Evolutionary conservation across 37 sponge, comb jelly and placozoan species (phyloP), one percentile per base, ranked within the genome.

Genomic region (Geodia barretti): DNA sequence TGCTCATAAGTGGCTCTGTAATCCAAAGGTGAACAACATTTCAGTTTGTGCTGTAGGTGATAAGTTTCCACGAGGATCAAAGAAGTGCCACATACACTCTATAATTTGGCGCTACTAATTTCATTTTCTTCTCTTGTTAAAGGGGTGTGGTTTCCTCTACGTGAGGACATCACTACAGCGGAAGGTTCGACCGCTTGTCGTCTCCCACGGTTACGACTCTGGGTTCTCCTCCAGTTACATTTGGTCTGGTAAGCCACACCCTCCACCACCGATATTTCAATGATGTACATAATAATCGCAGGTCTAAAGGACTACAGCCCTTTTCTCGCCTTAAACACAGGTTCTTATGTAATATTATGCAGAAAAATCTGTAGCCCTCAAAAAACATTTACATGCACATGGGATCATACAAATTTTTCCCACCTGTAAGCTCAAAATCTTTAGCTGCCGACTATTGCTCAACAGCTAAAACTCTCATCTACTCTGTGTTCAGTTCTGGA

Each of bases 1-100:
- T 66, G 84, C 73, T 65, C 96, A 95, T 75, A 95, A 95, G 76
- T 95, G 96, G 96, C 83, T 95, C 19, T 87, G 90, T 58, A 43
- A 59, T 66, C 85, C 96, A 24, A 95, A 95, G 88, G 94, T 93
- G n/a, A n/a, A n/a, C n/a, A n/a, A 59, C 7, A 60, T n/a, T 24
- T 3, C 4, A 26, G 20, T n/a, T 5, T 34, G n/a, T 7, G 62
- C 24, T 41, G 24, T 40, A 36, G 23, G 41, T 78, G 68, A 0
- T 25, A 28, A 33, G 7, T 67, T 79, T 0, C 23, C 29, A 64
- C 8, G 39, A 24, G 43, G 41, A 23, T 69, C 7, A 39, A 69
- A 69, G 29, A 28, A 7, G 68, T 66, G 79, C 36, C 38, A 3
- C 29, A 5, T 72, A 26, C 26, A 32, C 23, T 68, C 26, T 68